A percentile compares a stretch with the other conserved stretches of the same genome.
phyloP scores from a whole-genome alignment of 2,888 invertebrate genomes.

The Marronus borbonicus region DNA sequence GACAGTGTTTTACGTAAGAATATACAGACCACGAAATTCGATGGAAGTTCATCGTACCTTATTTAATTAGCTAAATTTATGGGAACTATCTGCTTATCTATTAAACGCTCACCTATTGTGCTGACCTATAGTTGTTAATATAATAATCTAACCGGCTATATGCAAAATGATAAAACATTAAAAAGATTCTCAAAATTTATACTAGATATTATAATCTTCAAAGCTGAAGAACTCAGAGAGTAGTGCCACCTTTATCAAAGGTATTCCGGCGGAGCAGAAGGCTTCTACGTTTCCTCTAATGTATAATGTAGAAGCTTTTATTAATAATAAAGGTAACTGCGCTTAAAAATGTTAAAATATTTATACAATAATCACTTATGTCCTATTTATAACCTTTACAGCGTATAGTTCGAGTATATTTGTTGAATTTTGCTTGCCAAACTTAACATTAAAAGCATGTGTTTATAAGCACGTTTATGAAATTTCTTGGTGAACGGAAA shows the following conservation, averaged over 20 bases:
- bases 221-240: too few species aligned
- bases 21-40: constrained; percentile 29
- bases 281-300: background rate
- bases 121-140: background rate
- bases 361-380: constrained; percentile 31
- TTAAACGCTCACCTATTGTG: constrained; percentile 6
- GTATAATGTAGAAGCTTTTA: background rate
- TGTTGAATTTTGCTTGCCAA: constrained; percentile 44
- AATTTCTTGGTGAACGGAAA: constrained; percentile 13
- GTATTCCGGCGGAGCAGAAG: background rate
- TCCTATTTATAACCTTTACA: constrained; percentile 27
- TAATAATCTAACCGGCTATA: background rate
- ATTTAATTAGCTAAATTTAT: constrained; percentile 16
- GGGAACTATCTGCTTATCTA: constrained; percentile 8
- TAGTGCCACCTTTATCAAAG: background rate
- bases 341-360: constrained; percentile 33
- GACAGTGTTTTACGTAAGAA: constrained; percentile 19
- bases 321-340: constrained; percentile 32
- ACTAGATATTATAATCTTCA: too few species aligned
- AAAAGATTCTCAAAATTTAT: too few species aligned
- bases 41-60: constrained; percentile 24
- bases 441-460: constrained; percentile 35
- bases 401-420: constrained; percentile 21
- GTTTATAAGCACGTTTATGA: constrained; percentile 22
- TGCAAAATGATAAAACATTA: too few species aligned